Percentiles rank a stretch among this genome's conserved stretches.
Conservation (phyloP, 1,140 invertebrate species). For the Drosophila arawakana region DNA sequence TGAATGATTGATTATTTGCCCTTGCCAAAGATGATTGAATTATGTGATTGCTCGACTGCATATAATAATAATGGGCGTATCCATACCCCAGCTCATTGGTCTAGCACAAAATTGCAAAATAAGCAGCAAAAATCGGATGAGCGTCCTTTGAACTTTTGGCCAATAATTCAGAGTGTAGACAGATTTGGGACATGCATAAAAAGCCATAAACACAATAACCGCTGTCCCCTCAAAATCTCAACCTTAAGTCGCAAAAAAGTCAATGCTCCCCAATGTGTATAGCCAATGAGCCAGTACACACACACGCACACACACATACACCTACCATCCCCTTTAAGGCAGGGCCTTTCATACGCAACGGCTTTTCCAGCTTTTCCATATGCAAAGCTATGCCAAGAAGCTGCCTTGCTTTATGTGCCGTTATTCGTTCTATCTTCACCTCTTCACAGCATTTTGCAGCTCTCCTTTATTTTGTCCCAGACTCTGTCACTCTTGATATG, state of each 20-base stretch:
- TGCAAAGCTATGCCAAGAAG: constrained; percentile 52
- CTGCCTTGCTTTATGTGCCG: constrained; percentile 45
- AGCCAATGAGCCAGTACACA: background rate
- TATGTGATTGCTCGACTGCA: constrained; percentile 43
- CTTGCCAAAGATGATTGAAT: constrained; percentile 67
- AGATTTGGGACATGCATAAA: constrained; percentile 57
- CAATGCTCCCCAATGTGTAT: background rate
- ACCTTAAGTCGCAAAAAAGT: background rate
- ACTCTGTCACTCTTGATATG: constrained; percentile 39
- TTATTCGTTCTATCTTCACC: constrained; percentile 11
- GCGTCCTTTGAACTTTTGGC: constrained; percentile 69
- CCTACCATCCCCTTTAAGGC: constrained; percentile 3
- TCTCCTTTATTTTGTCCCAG: background rate
- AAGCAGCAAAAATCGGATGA: constrained; percentile 32
- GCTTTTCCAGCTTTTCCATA: constrained; percentile 24
- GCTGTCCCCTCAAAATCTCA: constrained; percentile 8
- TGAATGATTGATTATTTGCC: constrained; percentile 78
- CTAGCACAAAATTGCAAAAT: constrained; percentile 33
- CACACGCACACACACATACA: constrained; percentile 5
- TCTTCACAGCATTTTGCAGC: constrained; percentile 20
- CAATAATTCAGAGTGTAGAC: constrained; percentile 70
- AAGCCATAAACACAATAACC: constrained; percentile 61
- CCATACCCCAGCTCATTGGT: background rate
- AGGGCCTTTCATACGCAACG: constrained; percentile 21
- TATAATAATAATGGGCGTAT: background rate